Conservation (phyloP, 2,888 invertebrate species). For the Euclidia mi region DNA sequence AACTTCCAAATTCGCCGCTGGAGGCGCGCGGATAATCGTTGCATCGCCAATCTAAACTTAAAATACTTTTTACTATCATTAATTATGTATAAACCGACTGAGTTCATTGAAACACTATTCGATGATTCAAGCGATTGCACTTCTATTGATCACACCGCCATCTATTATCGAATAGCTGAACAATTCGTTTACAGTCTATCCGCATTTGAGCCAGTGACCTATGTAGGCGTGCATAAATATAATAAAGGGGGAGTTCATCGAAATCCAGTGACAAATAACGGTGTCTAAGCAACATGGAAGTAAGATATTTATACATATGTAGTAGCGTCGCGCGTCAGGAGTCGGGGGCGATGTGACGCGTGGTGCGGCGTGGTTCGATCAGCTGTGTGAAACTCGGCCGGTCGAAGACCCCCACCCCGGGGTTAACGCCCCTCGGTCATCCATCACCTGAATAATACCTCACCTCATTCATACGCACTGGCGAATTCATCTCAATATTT, state of each 20-base stretch:
- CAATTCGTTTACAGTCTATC: not conserved
- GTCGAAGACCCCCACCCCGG: constrained; percentile 77
- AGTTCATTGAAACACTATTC: too few species aligned
- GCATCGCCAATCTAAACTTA: too few species aligned
- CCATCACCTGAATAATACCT: constrained; percentile 84
- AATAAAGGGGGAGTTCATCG: not conserved
- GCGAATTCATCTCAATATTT: constrained; percentile 84
- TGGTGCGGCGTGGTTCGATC: constrained; percentile 65
- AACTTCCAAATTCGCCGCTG: too few species aligned
- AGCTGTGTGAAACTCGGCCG: constrained; percentile 86
- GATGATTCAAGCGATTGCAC: too few species aligned
- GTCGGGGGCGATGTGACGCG: constrained; percentile 56
- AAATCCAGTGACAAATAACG: constrained; percentile 57
- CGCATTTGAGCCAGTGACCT: too few species aligned
- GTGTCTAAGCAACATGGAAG: constrained; percentile 54
- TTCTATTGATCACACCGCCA: constrained; percentile 45
- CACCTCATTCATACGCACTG: constrained; percentile 82
- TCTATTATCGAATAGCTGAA: constrained; percentile 59
- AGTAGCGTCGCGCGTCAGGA: constrained; percentile 24
- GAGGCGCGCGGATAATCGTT: too few species aligned
- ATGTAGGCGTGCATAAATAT: not conserved
- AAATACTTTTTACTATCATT: too few species aligned
- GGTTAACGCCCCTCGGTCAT: constrained; percentile 77
- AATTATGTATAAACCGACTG: too few species aligned
- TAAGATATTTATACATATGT: constrained; percentile 67